Percentiles rank a stretch among this genome's conserved stretches.
These are phyloP conservation scores for Agriopis leucophaearia DNA, from an alignment of 2,888 invertebrate species.

Conservation along the genomic window DNA sequence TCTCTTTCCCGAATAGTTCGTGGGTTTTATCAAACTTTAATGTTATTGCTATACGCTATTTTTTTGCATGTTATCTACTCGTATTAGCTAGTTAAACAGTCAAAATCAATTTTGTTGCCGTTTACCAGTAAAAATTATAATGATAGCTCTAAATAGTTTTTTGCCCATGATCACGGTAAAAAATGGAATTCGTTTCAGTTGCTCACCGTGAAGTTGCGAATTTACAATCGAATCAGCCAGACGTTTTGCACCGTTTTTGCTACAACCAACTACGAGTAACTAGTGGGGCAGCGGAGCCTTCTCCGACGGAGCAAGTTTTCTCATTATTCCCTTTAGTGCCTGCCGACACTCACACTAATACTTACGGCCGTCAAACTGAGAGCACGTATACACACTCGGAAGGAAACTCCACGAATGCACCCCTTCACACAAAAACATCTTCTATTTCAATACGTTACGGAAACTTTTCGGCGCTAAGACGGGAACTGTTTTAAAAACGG, in stretches of 20 bases:
- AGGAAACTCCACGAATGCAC: conserved; percentile 49
- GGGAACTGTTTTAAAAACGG: conserved; percentile 71
- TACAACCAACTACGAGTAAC: conserved; percentile 49
- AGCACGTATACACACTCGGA: conserved; percentile 64
- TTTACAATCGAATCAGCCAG: conserved; percentile 61
- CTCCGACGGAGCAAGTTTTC: conserved; percentile 77
- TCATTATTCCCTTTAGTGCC: conserved; percentile 78
- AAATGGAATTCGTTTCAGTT: conserved; percentile 28
- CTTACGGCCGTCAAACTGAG: conserved; percentile 64
- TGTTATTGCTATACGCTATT: no score
- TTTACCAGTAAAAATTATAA: conserved; percentile 1
- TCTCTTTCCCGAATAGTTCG: no score
- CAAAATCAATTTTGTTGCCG: no score
- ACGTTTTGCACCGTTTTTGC: conserved; percentile 60
- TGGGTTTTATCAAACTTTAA: no score
- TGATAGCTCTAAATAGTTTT: conserved; percentile 5
- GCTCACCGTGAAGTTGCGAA: conserved; percentile 46
- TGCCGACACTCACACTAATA: conserved; percentile 68
- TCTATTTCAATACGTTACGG: conserved; percentile 66
- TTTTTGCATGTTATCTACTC: no score
- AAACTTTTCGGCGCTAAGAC: conserved; percentile 62
- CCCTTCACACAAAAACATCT: conserved; percentile 50
- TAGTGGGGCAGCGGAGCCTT: conserved; percentile 54
- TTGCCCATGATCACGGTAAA: conserved; percentile 7
- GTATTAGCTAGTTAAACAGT: no score